These are phyloP conservation scores for Cydia fagiglandana DNA, from an alignment of 1,140 invertebrate genomes.

Conservation along the genomic window DNA sequence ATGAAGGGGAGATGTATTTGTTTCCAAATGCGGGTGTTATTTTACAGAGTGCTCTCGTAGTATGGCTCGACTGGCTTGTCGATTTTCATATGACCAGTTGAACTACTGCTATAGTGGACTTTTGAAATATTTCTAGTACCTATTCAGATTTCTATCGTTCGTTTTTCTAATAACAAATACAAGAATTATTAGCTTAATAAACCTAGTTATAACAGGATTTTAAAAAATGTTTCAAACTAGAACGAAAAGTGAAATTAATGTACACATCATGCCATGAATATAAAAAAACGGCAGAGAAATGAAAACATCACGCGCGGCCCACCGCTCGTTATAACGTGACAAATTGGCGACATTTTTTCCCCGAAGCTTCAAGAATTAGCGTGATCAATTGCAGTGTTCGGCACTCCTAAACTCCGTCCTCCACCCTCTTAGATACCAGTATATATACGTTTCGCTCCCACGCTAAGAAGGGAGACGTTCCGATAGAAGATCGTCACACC, in stretches of 20 bases:
- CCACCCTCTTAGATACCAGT: slow-evolving; percentile 38
- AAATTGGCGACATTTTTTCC: slow-evolving; percentile 72
- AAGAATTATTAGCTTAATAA: too few relatives aligned
- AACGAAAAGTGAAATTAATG: background rate
- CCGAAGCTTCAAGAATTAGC: slow-evolving; percentile 68
- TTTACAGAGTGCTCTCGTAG: background rate
- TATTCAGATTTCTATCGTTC: too few relatives aligned
- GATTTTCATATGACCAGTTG: background rate
- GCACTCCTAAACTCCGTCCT: slow-evolving; percentile 52
- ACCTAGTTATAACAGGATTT: too few relatives aligned
- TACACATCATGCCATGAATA: background rate
- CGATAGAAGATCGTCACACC: slow-evolving; percentile 46
- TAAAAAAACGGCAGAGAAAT: slow-evolving; percentile 21
- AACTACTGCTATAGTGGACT: background rate
- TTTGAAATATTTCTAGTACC: background rate
- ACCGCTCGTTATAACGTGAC: slow-evolving; percentile 69
- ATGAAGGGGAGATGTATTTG: background rate
- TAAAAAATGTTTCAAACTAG: background rate
- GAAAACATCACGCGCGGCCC: slow-evolving; percentile 45
- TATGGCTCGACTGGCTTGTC: background rate
- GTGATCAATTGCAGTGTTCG: slow-evolving; percentile 72
- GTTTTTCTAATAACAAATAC: too few relatives aligned
- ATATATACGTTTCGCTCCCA: slow-evolving; percentile 40
- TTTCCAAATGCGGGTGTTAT: background rate
- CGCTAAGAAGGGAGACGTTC: slow-evolving; percentile 38